Evolutionary conservation across 2,888 invertebrate species (phyloP).

Genomic region (Drosophila putrida): DNA sequence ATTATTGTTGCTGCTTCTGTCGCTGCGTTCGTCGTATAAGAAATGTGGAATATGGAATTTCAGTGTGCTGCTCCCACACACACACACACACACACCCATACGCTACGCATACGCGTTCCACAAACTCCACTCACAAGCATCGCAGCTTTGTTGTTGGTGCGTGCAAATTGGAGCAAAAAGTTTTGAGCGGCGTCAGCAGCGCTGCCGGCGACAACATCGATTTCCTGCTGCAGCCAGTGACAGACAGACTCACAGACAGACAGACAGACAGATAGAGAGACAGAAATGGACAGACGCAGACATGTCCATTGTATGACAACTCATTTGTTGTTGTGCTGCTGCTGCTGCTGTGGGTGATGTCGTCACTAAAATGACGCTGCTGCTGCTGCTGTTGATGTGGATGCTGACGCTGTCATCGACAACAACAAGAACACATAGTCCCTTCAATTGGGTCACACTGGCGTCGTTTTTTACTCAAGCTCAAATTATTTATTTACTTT

Average conservation of each 20-base stretch:
- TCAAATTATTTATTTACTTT: constrained; percentile 39
- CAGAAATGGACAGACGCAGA: constrained; percentile 25
- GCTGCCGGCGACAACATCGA: constrained; percentile 51
- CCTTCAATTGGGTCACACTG: constrained; percentile 73
- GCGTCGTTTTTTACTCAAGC: constrained; percentile 41
- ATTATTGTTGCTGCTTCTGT: constrained; percentile 45
- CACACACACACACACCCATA: constrained; percentile 3
- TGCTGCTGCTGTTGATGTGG: constrained; percentile 18
- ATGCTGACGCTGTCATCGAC: constrained; percentile 14
- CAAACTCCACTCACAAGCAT: constrained; percentile 29
- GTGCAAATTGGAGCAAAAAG: constrained; percentile 75
- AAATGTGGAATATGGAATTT: constrained; percentile 77
- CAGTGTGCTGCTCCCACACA: constrained; percentile 55
- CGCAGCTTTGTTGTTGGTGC: constrained; percentile 43
- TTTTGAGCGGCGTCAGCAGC: constrained; percentile 32
- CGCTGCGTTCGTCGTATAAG: constrained; percentile 47
- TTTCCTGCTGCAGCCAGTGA: constrained; percentile 65
- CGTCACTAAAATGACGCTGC: constrained; percentile 61
- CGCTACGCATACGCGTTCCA: neutral
- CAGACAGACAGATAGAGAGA: neutral
- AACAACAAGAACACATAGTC: constrained; percentile 22
- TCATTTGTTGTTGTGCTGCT: constrained; percentile 61
- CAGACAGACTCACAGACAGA: constrained; percentile 6
- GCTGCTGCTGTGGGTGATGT: constrained; percentile 67
- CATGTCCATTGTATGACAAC: constrained; percentile 65